Conservation (phyloP, 2,113 vertebrate species). For the Pampusana beccarii region DNA sequence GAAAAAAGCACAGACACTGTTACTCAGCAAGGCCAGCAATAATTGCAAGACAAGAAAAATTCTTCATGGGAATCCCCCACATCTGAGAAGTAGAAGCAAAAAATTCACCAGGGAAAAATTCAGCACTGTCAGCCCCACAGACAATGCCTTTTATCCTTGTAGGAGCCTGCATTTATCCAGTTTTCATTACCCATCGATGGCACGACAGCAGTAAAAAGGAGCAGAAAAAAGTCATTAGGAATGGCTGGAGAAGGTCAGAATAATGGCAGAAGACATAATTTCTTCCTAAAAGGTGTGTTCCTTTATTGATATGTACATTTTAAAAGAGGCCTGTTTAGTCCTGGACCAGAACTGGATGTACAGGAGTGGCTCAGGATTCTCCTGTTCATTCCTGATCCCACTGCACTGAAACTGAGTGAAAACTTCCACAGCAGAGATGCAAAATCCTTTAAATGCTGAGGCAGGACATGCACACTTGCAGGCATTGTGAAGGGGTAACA, state of each 20-base stretch:
- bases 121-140: neutral
- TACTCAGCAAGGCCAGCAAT: conserved; percentile 44
- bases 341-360: neutral
- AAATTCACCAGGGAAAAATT: conserved; percentile 54
- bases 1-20: conserved; percentile 22
- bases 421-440: neutral
- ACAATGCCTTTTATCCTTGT: conserved; percentile 11
- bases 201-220: neutral
- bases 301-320: rapidly evolving
- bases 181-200: neutral
- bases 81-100: conserved; percentile 28
- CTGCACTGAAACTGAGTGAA: neutral
- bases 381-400: neutral
- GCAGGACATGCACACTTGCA: neutral
- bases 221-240: neutral
- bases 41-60: conserved; percentile 64
- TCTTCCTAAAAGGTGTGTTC: neutral
- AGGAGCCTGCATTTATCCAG: neutral
- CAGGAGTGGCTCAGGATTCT: neutral
- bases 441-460: neutral
- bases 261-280: neutral
- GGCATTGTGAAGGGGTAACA: rapidly evolving
- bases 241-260: neutral
- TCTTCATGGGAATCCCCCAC: conserved; percentile 66
- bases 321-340: neutral